Conservation (phyloP, 1,140 invertebrate genomes). For the Drosophila kikkawai region DNA sequence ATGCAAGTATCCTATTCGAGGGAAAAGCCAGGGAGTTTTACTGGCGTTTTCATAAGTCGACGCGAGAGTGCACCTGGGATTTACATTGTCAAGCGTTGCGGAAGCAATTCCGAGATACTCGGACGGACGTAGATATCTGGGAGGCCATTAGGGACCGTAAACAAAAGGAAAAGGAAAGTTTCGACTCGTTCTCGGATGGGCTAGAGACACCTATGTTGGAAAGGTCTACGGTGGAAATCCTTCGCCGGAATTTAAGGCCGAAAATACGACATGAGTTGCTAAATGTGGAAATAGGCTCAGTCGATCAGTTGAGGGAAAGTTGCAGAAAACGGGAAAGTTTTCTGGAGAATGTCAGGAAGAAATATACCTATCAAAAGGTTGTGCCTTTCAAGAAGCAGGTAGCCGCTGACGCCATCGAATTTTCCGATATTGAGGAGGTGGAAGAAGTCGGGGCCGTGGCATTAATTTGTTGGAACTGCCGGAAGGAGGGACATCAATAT, state of each 20-base stretch:
- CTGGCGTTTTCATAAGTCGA: conserved; percentile 1
- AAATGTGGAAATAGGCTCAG: not conserved
- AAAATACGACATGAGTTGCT: conserved; percentile 2
- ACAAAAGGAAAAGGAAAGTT: not conserved
- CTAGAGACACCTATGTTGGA: not conserved
- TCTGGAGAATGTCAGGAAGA: conserved; percentile 1
- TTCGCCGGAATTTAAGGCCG: not conserved
- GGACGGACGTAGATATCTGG: conserved; percentile 1
- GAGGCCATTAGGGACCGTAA: conserved; percentile 1
- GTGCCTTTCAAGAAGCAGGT: conserved; percentile 9
- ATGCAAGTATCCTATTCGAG: not conserved
- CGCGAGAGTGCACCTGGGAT: too few species aligned
- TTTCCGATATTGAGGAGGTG: not conserved
- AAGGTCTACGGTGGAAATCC: not conserved
- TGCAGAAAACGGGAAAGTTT: conserved; percentile 2
- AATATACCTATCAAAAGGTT: not conserved
- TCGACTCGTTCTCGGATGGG: not conserved
- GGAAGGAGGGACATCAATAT: conserved; percentile 19
- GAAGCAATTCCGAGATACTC: too few species aligned
- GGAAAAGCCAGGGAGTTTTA: not conserved
- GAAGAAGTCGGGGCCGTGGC: not conserved
- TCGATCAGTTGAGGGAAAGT: conserved; percentile 3
- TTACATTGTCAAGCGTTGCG: too few species aligned
- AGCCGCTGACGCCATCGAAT: not conserved
- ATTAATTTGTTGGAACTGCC: conserved; percentile 32